These are phyloP conservation scores for Gymnobelideus leadbeateri DNA, from an alignment of 2,113 vertebrate genomes.

Conservation along the genomic window DNA sequence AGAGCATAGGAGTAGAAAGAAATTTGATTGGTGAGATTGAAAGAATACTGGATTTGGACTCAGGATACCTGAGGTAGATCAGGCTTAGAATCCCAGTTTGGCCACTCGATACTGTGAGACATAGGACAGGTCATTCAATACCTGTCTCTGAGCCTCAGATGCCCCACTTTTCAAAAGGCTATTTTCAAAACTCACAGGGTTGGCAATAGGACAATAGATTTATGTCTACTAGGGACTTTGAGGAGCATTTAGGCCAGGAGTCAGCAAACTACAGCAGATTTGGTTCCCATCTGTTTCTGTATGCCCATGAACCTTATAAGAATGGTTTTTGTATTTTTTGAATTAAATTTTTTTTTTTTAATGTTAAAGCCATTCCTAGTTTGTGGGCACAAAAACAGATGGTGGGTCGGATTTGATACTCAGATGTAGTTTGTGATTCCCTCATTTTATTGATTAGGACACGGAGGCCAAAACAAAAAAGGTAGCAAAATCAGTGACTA, in stretches of 20 bases:
- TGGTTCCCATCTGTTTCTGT: background rate
- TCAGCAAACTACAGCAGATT: background rate
- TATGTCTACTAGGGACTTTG: background rate
- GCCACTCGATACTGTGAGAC: background rate
- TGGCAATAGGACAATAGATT: background rate
- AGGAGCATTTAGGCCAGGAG: background rate
- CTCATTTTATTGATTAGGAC: background rate
- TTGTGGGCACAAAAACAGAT: background rate
- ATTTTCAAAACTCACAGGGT: background rate
- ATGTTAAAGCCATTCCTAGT: background rate
- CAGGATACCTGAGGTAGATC: background rate
- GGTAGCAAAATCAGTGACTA: background rate
- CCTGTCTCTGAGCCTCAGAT: background rate
- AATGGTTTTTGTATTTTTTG: background rate
- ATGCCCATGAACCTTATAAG: background rate
- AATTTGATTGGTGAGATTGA: background rate
- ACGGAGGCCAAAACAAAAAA: background rate
- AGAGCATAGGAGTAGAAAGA: background rate
- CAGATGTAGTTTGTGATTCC: background rate
- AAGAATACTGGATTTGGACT: background rate
- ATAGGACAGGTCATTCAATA: background rate
- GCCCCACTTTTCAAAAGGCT: background rate
- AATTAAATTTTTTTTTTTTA: background rate
- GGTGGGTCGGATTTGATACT: background rate
- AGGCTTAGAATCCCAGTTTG: background rate